Evolutionary conservation across 2,888 invertebrate genomes (phyloP).

Genomic region (Tuta absoluta): DNA sequence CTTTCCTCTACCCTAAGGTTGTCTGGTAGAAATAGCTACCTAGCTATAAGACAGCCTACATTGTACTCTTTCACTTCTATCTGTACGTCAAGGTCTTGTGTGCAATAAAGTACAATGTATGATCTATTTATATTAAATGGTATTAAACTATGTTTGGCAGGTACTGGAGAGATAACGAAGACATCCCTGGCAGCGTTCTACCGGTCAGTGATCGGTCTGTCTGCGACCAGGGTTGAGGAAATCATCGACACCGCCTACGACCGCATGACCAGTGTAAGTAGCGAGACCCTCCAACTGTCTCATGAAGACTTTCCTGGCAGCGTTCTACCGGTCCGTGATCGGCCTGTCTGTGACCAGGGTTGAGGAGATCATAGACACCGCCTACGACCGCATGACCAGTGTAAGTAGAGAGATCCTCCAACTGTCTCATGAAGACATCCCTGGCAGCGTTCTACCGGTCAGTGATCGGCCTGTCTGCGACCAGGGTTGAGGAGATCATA

Average conservation of each 20-base stretch:
- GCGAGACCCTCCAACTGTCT: too few relatives aligned
- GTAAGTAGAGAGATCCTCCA: conserved; percentile 71
- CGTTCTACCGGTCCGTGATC: too few relatives aligned
- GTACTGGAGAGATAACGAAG: conserved; percentile 84
- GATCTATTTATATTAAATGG: too few relatives aligned
- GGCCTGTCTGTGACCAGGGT: conserved; percentile 61
- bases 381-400: conserved; percentile 82
- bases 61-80: too few relatives aligned
- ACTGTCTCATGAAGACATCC: conserved; percentile 82
- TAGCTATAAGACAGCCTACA: too few relatives aligned
- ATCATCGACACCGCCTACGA: conserved; percentile 85
- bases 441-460: conserved; percentile 86
- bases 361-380: conserved; percentile 84
- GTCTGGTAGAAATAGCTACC: too few relatives aligned
- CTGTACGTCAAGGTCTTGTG: too few relatives aligned
- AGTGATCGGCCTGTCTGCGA: conserved; percentile 83
- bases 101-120: too few relatives aligned
- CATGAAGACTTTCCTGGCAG: too few relatives aligned
- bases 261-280: conserved; percentile 78
- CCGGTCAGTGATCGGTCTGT: conserved; percentile 85
- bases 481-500: conserved; percentile 83
- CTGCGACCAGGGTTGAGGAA: conserved; percentile 82
- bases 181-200: conserved; percentile 86
- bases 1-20: too few relatives aligned
- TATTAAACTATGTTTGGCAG: conserved; percentile 54